Percentiles rank a stretch among this genome's conserved stretches.
Evolutionary conservation across 2,113 vertebrate genomes (phyloP).

Genomic region (Rhinoptilus africanus): DNA sequence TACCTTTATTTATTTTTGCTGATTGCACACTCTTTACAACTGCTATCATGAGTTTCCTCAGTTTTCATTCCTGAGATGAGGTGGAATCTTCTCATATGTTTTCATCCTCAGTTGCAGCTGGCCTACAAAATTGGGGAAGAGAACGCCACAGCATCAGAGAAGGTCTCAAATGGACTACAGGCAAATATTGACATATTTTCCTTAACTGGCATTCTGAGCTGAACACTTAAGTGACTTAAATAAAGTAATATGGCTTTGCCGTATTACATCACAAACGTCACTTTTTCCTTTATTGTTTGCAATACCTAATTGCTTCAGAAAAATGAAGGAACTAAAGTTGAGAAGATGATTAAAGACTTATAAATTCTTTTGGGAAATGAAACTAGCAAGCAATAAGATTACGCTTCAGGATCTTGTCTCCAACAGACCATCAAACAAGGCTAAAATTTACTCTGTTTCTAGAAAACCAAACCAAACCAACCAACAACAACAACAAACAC

Average conservation of each 20-base stretch:
- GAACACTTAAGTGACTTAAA: neutral
- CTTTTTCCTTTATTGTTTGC: neutral
- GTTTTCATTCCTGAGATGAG: neutral
- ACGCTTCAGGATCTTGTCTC: neutral
- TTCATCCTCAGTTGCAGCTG: neutral
- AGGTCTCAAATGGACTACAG: neutral
- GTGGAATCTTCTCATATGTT: neutral
- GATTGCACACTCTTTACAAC: neutral
- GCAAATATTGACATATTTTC: neutral
- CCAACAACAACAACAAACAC: no score
- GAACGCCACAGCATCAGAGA: neutral
- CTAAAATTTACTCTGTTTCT: neutral
- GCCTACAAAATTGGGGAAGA: neutral
- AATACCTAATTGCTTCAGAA: neutral
- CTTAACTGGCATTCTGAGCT: neutral
- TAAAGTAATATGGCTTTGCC: neutral
- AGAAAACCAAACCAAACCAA: neutral
- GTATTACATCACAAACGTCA: no score
- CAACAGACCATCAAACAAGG: neutral
- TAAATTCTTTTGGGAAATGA: neutral
- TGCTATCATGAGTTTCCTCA: conserved; percentile 19
- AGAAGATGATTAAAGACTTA: neutral
- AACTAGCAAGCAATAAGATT: neutral
- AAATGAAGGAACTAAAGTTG: neutral
- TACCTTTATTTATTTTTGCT: conserved; percentile 29